Evolutionary conservation across 2,888 invertebrate genomes (phyloP), one percentile per base, ranked within the genome.

Genomic region (Empis stercorea): DNA sequence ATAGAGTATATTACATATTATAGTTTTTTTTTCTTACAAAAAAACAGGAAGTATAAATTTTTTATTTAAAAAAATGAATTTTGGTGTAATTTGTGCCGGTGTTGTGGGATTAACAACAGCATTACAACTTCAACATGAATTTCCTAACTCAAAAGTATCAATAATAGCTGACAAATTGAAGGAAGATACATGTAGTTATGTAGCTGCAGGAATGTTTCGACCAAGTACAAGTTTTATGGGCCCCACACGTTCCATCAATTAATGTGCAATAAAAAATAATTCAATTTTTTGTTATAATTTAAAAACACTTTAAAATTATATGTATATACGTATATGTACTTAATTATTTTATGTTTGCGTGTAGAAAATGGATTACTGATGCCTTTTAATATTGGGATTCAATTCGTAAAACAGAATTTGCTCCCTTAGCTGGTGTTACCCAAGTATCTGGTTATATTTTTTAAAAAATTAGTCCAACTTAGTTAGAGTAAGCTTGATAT

Each of bases 191-290:
- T 82, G 84, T 0, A 92, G 92, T 63, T 74, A 78, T 64, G 86
- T 89, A 1, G 93, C 93, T 0, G 92, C 92, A 1, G 93, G 93
- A 4, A 74, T 94, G 30, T 92, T 92, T 62, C 72, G 88, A 43
- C 87, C 92, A 0, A 81, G 85, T 9, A 75, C 78, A 1, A 79
- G 79, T 54, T 87, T 85, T 59, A 73, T 70, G 56, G 87, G 86
- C 4, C 80, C 84, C n/a, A n/a, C n/a, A n/a, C n/a, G n/a, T n/a
- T n/a, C n/a, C n/a, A n/a, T n/a, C n/a, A n/a, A n/a, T n/a, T n/a
- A n/a, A n/a, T n/a, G n/a, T n/a, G n/a, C n/a, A n/a, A n/a, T n/a
- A n/a, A n/a, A n/a, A n/a, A n/a, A n/a, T n/a, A n/a, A n/a, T n/a
- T n/a, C n/a, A n/a, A n/a, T n/a, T n/a, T n/a, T n/a, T n/a, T n/a